Base-by-base conservation (phyloP, 2,888 invertebrate species). In the Pristionchus exspectatus region DNA sequence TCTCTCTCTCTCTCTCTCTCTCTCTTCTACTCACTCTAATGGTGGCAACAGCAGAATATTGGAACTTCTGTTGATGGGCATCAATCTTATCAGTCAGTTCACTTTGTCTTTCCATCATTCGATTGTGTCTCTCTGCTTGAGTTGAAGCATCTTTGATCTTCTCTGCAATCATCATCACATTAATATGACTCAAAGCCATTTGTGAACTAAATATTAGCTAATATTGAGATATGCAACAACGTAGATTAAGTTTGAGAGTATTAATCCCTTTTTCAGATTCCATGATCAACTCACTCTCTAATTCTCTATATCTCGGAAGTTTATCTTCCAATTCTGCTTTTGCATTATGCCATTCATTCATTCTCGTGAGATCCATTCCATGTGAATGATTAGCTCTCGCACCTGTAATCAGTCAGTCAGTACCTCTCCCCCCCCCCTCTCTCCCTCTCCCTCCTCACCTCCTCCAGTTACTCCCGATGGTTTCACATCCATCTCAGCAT, bases 401-500 rank as follows among this genome's bases (percentile, higher is more conserved):
- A 59, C 85, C 85, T 85, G 9, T 2, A 83, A 56, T 54, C 44
- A 10, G 24, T 27, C 81, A 44, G 50, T 54, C n/a, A 44, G 14
- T 21, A 2, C 54, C 16, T 16, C 38, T 30, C 83, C 83, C 54
- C 56, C 24, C 24, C 54, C 54, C 54, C 83, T 14, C 33, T 30
- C 21, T 27, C 33, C 24, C 27, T 21, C 83, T 27, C 27, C 81
- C 14, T 56, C 54, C 74, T 81, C 44, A 81, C 81, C 81, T 94
- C 99, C 99, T 89, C 97, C 97, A 63, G 99, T 96, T 16, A 97
- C 97, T 93, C 99, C 99, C 87, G 97, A 96, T 0, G 99, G 98
- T 96, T 98, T 98, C 92, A 97, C 97, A 63, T 97, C 97, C 95
- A 99, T 98, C 0, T 99, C 99, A 92, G 97, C 98, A 9, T 63